phyloP scores from a whole-genome alignment of 1,140 invertebrate genomes.

The Scaptomyza hsui region DNA sequence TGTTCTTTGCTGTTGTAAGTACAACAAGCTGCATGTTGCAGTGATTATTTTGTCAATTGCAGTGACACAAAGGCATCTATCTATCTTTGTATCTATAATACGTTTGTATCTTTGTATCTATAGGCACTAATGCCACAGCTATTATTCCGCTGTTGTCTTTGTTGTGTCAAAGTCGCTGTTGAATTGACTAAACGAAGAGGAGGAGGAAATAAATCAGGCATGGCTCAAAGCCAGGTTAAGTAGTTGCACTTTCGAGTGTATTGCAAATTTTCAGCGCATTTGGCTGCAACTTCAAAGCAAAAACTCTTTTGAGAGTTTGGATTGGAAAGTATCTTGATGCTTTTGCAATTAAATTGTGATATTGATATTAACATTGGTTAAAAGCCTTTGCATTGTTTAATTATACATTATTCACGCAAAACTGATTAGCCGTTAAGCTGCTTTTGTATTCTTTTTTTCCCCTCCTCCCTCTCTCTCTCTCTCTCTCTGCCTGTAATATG shows the following conservation, averaged over 20 bases:
- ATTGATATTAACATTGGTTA: conserved; percentile 23
- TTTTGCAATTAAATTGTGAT: conserved; percentile 10
- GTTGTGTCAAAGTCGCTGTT: conserved; percentile 33
- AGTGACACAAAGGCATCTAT: conserved; percentile 82
- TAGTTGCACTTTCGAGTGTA: conserved; percentile 62
- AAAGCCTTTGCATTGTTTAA: conserved; percentile 15
- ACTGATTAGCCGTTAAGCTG: conserved; percentile 69
- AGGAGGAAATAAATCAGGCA: conserved; percentile 3
- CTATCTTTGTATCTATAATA: conserved; percentile 35
- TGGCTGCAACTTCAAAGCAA: conserved; percentile 1
- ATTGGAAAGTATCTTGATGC: too few species aligned
- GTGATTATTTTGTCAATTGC: conserved; percentile 82
- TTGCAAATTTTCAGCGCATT: neutral
- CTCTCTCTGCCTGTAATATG: conserved; percentile 17
- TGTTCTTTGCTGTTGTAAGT: conserved; percentile 52
- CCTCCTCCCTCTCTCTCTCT: too few species aligned
- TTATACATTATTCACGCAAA: conserved; percentile 8
- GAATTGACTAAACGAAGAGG: neutral
- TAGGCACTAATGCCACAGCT: conserved; percentile 67
- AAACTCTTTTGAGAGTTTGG: neutral
- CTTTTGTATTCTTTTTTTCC: conserved; percentile 33
- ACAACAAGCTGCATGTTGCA: conserved; percentile 62
- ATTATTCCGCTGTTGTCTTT: conserved; percentile 74
- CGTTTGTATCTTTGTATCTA: conserved; percentile 19
- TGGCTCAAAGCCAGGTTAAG: conserved; percentile 62